phyloP scores from a whole-genome alignment of 2,797 vertebrate species.

The Rhynchotus rufescens region DNA sequence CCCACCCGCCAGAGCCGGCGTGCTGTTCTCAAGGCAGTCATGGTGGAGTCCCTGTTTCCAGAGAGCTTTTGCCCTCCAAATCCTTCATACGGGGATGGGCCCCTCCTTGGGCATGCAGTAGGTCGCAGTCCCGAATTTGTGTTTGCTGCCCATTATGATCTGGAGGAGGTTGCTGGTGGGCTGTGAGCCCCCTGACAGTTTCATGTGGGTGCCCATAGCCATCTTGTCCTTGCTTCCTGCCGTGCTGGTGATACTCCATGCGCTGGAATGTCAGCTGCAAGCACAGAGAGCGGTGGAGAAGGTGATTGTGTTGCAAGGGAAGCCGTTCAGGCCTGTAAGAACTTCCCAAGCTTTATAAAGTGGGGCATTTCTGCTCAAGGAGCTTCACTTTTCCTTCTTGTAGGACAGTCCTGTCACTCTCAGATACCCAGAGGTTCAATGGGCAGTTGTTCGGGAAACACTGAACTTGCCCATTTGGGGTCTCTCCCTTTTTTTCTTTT shows the following conservation, averaged over 20 bases:
- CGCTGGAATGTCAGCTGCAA: not conserved
- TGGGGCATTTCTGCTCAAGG: not conserved
- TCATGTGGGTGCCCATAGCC: not conserved
- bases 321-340: not conserved
- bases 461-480: not conserved
- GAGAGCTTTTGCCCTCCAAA: not conserved
- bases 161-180: not conserved
- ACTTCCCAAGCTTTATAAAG: not conserved
- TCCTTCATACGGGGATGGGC: not conserved
- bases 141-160: not conserved
- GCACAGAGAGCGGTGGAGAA: not conserved
- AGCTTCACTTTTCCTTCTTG: not conserved
- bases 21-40: not conserved
- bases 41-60: accelerated
- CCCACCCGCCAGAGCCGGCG: not conserved
- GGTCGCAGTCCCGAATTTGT: not conserved
- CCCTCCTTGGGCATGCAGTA: not conserved
- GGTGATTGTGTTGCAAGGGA: not conserved
- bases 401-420: not conserved
- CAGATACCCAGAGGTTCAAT: not conserved
- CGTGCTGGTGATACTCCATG: not conserved
- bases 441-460: not conserved
- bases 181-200: not conserved
- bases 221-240: not conserved
- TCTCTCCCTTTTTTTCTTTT: not conserved